Conservation (phyloP, 2,888 invertebrate genomes). For the Scaptomyza tumidula region DNA sequence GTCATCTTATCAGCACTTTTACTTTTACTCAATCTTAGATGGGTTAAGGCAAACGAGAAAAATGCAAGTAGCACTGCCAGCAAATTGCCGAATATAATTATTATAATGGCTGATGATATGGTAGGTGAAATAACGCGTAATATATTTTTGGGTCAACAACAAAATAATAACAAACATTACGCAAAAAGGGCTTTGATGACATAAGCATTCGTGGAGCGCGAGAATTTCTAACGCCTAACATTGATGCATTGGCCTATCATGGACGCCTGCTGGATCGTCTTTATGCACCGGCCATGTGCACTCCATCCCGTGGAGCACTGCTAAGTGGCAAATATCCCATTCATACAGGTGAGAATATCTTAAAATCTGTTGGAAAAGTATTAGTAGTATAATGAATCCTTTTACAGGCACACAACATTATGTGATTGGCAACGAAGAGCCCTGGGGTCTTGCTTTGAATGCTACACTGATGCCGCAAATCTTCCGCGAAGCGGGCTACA, state of each 20-base stretch:
- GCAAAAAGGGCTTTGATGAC: conserved; percentile 94
- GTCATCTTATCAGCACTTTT: conserved; percentile 66
- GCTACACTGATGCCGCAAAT: conserved; percentile 89
- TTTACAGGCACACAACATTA: conserved; percentile 89
- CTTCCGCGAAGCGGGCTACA: conserved; percentile 89
- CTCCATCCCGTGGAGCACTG: conserved; percentile 92
- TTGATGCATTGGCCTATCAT: conserved; percentile 93
- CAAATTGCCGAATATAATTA: conserved; percentile 88
- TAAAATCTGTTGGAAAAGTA: no score
- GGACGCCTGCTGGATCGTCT: conserved; percentile 92
- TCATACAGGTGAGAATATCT: conserved; percentile 86
- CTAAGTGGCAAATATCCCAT: conserved; percentile 95
- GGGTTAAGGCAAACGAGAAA: conserved; percentile 40
- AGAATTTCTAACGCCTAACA: conserved; percentile 95
- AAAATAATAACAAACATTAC: background rate
- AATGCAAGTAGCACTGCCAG: conserved; percentile 17
- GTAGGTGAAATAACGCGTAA: conserved; percentile 84
- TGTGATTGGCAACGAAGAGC: conserved; percentile 88
- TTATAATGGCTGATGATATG: conserved; percentile 93
- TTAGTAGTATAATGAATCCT: background rate
- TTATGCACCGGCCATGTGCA: conserved; percentile 94
- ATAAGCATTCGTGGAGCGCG: conserved; percentile 95
- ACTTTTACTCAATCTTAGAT: conserved; percentile 46
- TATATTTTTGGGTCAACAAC: conserved; percentile 1
- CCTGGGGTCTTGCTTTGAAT: conserved; percentile 89